Base-by-base conservation (phyloP, 2,113 vertebrate species). In the Romanogobio albipinnatus region DNA sequence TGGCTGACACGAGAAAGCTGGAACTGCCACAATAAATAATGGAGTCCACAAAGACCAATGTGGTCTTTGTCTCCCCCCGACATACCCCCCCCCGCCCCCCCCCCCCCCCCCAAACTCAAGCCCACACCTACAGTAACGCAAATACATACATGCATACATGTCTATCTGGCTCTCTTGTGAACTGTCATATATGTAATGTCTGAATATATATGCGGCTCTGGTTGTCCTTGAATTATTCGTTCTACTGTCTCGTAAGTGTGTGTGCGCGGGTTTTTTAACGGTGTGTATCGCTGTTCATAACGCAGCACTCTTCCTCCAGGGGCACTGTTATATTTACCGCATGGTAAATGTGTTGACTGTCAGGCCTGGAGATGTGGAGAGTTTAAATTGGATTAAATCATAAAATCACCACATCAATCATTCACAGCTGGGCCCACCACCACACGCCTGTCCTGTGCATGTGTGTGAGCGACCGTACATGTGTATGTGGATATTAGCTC, bases 391-490 rank as follows among this genome's bases (percentile, higher is more conserved):
- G 87, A 88, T 86, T 86, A 88, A 84, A 86, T 86, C 85, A 82
- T 88, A 86, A 88, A 86, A 88, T 88, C 81, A 86, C 58, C 82
- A 86, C 87, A 88, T 88, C 87, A 86, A 86, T 88, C 87, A 88
- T 74, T 85, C 81, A 81, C 87, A 86, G 87, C 87, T 86, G 71
- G 79, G 76, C 77, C 73, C 73, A 29, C 81, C 76, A 59, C 77
- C 59, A 66, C 73, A 43, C 47, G 9, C 58, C 47, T 87, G 77
- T 82, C 70, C 43, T 76, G 84, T 74, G 80, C 70, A 47, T 74
- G 43, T 85, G 86, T 76, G 77, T 77, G 71, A 82, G 84, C 71
- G 36, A 43, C 77, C 36, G 51, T 62, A 71, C 78, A 53, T 84
- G 58, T 71, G 39, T 82, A 45, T 58, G 62, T 39, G 56, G 77